These are phyloP conservation scores for Paguma larvata DNA, from an alignment of 2,797 vertebrate species.

Conservation along the genomic window DNA sequence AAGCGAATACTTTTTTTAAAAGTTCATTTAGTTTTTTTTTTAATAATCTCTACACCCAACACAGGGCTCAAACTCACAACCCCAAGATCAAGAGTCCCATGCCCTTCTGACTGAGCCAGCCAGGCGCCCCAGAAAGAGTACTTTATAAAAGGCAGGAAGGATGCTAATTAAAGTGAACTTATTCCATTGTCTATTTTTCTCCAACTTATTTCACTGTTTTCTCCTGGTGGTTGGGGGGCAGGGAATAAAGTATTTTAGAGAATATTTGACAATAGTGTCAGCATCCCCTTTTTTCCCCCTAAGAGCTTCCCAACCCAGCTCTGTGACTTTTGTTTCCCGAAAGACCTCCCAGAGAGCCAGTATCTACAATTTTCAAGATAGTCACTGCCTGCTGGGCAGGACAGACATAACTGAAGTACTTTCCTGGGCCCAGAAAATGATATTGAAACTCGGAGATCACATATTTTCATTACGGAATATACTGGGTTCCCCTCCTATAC, in stretches of 20 bases:
- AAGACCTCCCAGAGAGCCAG: conserved; percentile 79
- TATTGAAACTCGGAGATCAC: not conserved
- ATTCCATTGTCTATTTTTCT: not conserved
- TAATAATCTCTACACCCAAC: not conserved
- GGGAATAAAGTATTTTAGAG: conserved; percentile 10
- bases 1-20: not conserved
- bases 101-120: not conserved
- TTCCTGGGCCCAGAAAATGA: conserved; percentile 68
- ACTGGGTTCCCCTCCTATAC: not conserved
- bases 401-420: conserved; percentile 53
- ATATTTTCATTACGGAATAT: not conserved
- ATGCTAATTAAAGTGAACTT: conserved; percentile 47
- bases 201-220: not conserved
- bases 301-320: not conserved
- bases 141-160: conserved; percentile 34
- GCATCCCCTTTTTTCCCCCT: not conserved
- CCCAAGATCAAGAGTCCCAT: not conserved
- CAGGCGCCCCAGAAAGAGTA: not conserved
- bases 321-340: conserved; percentile 69
- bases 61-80: not conserved
- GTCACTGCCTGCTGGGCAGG: conserved; percentile 50
- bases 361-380: conserved; percentile 67
- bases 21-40: not conserved
- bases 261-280: not conserved
- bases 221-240: not conserved